These are phyloP conservation scores for Potorous gilbertii DNA, from an alignment of 2,797 vertebrate species.

Conservation along the genomic window DNA sequence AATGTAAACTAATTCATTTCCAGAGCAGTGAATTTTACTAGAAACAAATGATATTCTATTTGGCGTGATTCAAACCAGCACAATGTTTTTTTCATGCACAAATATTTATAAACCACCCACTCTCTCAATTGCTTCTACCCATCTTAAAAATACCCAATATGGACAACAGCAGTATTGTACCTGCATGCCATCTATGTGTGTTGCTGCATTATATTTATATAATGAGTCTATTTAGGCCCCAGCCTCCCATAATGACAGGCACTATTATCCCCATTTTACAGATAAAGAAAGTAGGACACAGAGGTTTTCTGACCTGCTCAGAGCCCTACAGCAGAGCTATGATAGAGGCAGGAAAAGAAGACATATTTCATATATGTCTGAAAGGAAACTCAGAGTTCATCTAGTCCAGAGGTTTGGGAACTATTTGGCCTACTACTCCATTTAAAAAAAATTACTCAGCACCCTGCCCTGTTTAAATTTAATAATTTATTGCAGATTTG, in stretches of 20 bases:
- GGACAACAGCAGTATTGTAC: slow-evolving; percentile 63
- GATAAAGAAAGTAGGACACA: slow-evolving; percentile 78
- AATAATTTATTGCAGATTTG: too few relatives aligned
- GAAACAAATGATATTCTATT: slow-evolving; percentile 81
- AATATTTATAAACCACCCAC: slow-evolving; percentile 78
- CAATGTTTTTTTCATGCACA: slow-evolving; percentile 67
- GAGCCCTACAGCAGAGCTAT: slow-evolving; percentile 39
- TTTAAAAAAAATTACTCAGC: too few relatives aligned
- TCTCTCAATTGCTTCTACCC: slow-evolving; percentile 50
- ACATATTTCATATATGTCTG: background rate
- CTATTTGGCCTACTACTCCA: too few relatives aligned
- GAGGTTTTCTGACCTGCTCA: slow-evolving; percentile 54
- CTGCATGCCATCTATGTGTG: slow-evolving; percentile 70
- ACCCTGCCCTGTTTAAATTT: too few relatives aligned
- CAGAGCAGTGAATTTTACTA: slow-evolving; percentile 79
- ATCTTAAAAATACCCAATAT: slow-evolving; percentile 80
- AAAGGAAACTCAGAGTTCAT: background rate
- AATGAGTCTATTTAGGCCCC: slow-evolving; percentile 72
- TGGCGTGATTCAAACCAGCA: slow-evolving; percentile 78
- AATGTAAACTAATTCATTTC: slow-evolving; percentile 83
- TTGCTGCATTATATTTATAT: slow-evolving; percentile 77
- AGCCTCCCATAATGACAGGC: slow-evolving; percentile 74
- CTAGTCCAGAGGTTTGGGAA: background rate
- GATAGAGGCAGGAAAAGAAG: background rate
- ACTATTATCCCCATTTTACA: slow-evolving; percentile 81